Evolutionary conservation across 2,113 vertebrate species (phyloP).

Genomic region (Colistium nudipinnis): DNA sequence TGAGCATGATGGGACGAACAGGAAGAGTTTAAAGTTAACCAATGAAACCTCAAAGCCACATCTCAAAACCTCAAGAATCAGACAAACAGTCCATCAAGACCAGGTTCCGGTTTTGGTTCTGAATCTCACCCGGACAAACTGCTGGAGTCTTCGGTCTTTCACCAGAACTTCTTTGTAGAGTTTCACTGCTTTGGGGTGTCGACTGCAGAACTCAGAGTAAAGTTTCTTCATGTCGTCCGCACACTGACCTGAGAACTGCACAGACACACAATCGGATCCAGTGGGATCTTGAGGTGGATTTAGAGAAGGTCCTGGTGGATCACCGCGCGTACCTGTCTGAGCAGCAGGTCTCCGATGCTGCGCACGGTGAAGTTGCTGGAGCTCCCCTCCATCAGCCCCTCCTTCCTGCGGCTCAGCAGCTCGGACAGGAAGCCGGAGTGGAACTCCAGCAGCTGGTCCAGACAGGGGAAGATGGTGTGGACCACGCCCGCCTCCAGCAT

Average conservation of each 20-base stretch:
- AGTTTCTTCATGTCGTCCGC: constrained; percentile 90
- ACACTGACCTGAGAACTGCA: constrained; percentile 88
- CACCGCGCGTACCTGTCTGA: constrained; percentile 78
- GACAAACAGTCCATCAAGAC: neutral
- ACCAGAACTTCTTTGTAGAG: constrained; percentile 92
- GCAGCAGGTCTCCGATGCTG: constrained; percentile 88
- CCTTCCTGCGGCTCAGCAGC: constrained; percentile 83
- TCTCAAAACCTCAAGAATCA: too few relatives aligned
- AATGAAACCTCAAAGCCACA: neutral
- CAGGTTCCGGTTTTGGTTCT: too few relatives aligned
- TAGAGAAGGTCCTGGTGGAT: too few relatives aligned
- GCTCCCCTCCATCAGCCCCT: constrained; percentile 86
- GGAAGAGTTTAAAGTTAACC: neutral
- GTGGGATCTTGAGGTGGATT: neutral
- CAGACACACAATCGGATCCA: constrained; percentile 5
- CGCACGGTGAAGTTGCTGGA: constrained; percentile 88
- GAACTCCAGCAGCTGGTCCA: constrained; percentile 89
- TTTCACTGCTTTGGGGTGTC: constrained; percentile 91
- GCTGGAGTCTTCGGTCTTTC: constrained; percentile 93
- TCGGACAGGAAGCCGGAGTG: constrained; percentile 87
- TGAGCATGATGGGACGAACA: constrained; percentile 58
- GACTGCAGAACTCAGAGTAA: constrained; percentile 94
- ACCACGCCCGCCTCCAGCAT: constrained; percentile 86
- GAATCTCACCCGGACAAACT: constrained; percentile 90
- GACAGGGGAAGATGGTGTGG: constrained; percentile 90